Evolutionary conservation across 2,113 vertebrate species (phyloP).

Genomic region (Pogonocichla stellata): DNA sequence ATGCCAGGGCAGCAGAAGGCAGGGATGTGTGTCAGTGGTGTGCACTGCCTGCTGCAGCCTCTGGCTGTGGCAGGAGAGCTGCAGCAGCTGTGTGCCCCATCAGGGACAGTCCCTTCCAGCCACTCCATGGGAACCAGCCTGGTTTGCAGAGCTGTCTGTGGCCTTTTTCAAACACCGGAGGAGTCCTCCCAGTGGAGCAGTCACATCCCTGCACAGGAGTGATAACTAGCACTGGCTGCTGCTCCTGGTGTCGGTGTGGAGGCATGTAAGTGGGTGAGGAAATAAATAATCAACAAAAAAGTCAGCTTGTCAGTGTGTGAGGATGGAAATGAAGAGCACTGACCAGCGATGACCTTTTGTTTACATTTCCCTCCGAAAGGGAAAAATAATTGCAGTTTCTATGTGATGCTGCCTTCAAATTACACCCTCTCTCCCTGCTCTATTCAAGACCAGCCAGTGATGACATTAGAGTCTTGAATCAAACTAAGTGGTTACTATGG

Average conservation of each 20-base stretch:
- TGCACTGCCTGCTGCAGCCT: background rate
- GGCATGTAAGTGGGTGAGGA: background rate
- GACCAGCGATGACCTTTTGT: constrained; percentile 73
- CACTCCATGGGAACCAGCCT: background rate
- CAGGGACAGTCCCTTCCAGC: background rate
- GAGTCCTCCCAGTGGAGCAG: background rate
- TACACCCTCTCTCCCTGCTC: constrained; percentile 58
- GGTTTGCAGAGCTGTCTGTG: background rate
- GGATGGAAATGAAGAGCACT: constrained; percentile 61
- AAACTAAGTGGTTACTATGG: constrained; percentile 80
- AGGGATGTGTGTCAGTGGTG: background rate
- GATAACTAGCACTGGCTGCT: background rate
- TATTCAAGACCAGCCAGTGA: constrained; percentile 74
- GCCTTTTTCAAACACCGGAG: background rate
- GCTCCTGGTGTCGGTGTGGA: background rate
- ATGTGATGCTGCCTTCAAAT: constrained; percentile 65
- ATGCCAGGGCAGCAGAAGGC: background rate
- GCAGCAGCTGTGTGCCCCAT: background rate
- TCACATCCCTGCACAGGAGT: no score
- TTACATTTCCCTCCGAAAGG: constrained; percentile 72
- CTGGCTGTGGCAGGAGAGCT: background rate
- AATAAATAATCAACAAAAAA: constrained; percentile 62
- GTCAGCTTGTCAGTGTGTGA: constrained; percentile 49
- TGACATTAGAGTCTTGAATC: constrained; percentile 78
- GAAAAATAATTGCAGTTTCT: constrained; percentile 72